Evolutionary conservation across 2,113 vertebrate genomes (phyloP).

Genomic region (Stomatorhinus ivindoensis): DNA sequence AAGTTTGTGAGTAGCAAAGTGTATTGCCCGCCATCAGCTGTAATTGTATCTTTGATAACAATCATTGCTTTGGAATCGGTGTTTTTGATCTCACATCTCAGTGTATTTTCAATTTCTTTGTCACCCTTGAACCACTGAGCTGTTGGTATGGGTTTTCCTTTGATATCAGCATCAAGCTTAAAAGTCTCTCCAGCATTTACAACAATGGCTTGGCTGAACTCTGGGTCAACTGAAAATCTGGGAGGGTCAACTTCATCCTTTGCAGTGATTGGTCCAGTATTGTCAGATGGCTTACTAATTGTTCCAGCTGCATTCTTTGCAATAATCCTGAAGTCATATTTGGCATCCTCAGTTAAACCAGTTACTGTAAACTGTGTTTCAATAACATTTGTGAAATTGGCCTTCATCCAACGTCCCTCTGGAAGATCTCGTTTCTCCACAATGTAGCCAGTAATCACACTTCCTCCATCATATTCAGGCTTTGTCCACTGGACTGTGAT

Average conservation of each 20-base stretch:
- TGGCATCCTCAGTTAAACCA: slow-evolving; percentile 86
- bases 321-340: slow-evolving; percentile 95
- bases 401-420: slow-evolving; percentile 93
- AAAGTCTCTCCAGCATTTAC: slow-evolving; percentile 89
- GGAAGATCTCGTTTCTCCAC: slow-evolving; percentile 95
- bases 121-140: slow-evolving; percentile 91
- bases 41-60: slow-evolving; percentile 81
- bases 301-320: slow-evolving; percentile 92
- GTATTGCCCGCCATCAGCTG: slow-evolving; percentile 81
- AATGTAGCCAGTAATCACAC: slow-evolving; percentile 86
- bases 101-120: slow-evolving; percentile 79
- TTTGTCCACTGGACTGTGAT: slow-evolving; percentile 91
- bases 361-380: slow-evolving; percentile 90
- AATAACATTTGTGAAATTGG: slow-evolving; percentile 95
- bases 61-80: slow-evolving; percentile 80
- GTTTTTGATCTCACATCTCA: slow-evolving; percentile 84
- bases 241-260: slow-evolving; percentile 86
- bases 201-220: slow-evolving; percentile 79
- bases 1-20: slow-evolving; percentile 81
- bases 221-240: slow-evolving; percentile 90
- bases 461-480: slow-evolving; percentile 94
- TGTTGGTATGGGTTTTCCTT: slow-evolving; percentile 81
- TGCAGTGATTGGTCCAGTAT: slow-evolving; percentile 88
- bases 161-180: slow-evolving; percentile 85
- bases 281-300: slow-evolving; percentile 90